Conservation (phyloP, 1,140 invertebrate genomes). For the Lordiphosa clarofinis region DNA sequence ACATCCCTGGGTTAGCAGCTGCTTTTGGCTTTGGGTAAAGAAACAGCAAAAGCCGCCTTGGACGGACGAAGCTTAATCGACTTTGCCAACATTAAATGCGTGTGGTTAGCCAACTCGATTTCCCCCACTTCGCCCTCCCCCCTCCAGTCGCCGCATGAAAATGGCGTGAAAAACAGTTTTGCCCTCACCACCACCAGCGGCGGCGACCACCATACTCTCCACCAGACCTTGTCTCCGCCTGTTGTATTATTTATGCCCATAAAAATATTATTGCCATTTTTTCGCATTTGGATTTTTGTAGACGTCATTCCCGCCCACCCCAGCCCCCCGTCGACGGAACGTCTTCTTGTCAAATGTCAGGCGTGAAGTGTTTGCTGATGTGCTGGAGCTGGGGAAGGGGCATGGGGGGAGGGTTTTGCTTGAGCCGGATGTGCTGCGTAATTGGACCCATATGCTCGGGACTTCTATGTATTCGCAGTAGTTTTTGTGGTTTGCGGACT, state of each 20-base stretch:
- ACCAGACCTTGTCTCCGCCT: conserved; percentile 9
- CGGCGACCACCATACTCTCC: neutral
- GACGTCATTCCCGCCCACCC: conserved; percentile 23
- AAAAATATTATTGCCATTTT: conserved; percentile 79
- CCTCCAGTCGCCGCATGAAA: conserved; percentile 29
- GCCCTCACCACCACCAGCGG: neutral
- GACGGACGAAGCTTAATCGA: conserved; percentile 64
- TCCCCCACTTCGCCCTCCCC: neutral
- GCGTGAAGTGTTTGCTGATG: conserved; percentile 78
- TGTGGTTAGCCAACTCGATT: conserved; percentile 51
- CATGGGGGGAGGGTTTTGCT: conserved; percentile 9
- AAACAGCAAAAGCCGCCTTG: conserved; percentile 23
- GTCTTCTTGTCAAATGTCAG: conserved; percentile 73
- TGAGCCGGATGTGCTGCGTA: conserved; percentile 68
- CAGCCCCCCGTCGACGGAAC: conserved; percentile 6
- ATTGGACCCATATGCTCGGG: conserved; percentile 72
- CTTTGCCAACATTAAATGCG: conserved; percentile 73
- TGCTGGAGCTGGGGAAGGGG: conserved; percentile 21
- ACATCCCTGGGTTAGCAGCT: conserved; percentile 23
- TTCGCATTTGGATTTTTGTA: conserved; percentile 70
- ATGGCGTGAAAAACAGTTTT: conserved; percentile 66
- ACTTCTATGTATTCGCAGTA: conserved; percentile 8
- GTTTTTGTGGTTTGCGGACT: too few relatives aligned
- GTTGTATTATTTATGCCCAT: conserved; percentile 74
- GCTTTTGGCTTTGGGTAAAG: conserved; percentile 16